Evolutionary conservation across 2,797 vertebrate genomes (phyloP), one percentile per base, ranked within the genome.

Genomic region (Hylomyscus alleni): DNA sequence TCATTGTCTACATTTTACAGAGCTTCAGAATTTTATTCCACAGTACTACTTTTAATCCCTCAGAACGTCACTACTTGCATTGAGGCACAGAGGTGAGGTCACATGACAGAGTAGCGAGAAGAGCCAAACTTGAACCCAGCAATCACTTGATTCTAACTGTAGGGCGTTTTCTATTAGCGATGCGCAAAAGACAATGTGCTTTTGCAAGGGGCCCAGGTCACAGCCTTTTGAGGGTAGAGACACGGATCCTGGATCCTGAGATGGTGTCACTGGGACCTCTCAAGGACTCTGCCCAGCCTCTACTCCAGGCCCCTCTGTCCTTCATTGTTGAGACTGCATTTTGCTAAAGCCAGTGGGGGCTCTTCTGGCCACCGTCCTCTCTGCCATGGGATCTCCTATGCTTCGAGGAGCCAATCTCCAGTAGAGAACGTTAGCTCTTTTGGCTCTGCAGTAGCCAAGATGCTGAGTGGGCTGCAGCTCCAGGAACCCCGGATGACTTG

Each of bases 1-100:
- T 72, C 72, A 47, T 22, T 54, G 17, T 56, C 86, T 83, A 17
- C 2, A 31, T 92, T 93, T 83, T 40, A 20, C 15, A 81, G 50
- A 89, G 67, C 65, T 88, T 94, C 26, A 19, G 95, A 37, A 81
- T 89, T 56, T 93, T 92, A 95, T 94, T 86, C 81, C 60, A 58
- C 0, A 91, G 75, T 29, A 22, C 62, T 84, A 76, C 60, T 31
- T 96, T 86, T 86, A 92, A 60, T 81, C 89, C 62, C 54, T 97
- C 34, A 82, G 80, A 50, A 29, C 29, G 19, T 90, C 34, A 24
- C 77, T 56, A 65, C 34, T 52, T 95, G 31, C 69, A n/a, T 10
- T 0, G 69, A 72, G 34, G 47, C 62, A 58, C 37, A 89, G 65
- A 72, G 37, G 77, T 11, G 13, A 69, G 78, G 72, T 56, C 67